Conservation (phyloP, 1,140 invertebrate genomes). For the Drosophila sulfurigaster region DNA sequence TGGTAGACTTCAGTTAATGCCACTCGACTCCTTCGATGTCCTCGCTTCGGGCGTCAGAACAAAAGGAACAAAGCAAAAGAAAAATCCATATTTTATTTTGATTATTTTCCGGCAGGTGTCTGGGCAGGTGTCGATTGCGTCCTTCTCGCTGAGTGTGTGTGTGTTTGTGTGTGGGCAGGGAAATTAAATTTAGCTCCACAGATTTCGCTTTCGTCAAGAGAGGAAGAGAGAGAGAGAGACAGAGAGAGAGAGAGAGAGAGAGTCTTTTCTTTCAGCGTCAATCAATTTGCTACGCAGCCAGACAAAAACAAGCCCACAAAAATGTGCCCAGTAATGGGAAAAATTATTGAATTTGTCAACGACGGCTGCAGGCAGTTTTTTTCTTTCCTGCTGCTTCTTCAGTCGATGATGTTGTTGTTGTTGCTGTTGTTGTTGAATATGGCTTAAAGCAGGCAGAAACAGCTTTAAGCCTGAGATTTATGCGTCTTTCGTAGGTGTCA, state of each 20-base stretch:
- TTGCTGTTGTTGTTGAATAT: slow-evolving; percentile 3
- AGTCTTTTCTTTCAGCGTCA: slow-evolving; percentile 71
- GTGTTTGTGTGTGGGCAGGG: slow-evolving; percentile 6
- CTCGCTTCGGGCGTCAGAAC: slow-evolving; percentile 35
- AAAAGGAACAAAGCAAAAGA: slow-evolving; percentile 55
- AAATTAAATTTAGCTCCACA: slow-evolving; percentile 75
- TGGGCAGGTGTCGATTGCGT: slow-evolving; percentile 78
- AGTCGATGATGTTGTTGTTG: not conserved
- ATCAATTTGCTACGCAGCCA: slow-evolving; percentile 74
- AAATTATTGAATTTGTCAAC: slow-evolving; percentile 85
- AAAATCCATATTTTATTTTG: slow-evolving; percentile 83
- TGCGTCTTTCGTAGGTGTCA: slow-evolving; percentile 72
- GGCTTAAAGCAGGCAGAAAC: slow-evolving; percentile 33
- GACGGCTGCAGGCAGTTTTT: slow-evolving; percentile 64
- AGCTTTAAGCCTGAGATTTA: slow-evolving; percentile 73
- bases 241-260: no score
- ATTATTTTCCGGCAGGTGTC: slow-evolving; percentile 74
- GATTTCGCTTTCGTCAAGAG: slow-evolving; percentile 23
- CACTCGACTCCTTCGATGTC: slow-evolving; percentile 30
- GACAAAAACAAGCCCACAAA: slow-evolving; percentile 70
- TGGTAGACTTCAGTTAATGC: slow-evolving; percentile 69
- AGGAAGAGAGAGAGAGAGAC: no score
- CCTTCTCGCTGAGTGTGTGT: slow-evolving; percentile 22
- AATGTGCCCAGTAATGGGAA: slow-evolving; percentile 77
- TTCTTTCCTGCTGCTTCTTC: not conserved